Evolutionary conservation across 2,888 invertebrate species (phyloP), one percentile per base, ranked within the genome.

Genomic region (Hipparchia semele): DNA sequence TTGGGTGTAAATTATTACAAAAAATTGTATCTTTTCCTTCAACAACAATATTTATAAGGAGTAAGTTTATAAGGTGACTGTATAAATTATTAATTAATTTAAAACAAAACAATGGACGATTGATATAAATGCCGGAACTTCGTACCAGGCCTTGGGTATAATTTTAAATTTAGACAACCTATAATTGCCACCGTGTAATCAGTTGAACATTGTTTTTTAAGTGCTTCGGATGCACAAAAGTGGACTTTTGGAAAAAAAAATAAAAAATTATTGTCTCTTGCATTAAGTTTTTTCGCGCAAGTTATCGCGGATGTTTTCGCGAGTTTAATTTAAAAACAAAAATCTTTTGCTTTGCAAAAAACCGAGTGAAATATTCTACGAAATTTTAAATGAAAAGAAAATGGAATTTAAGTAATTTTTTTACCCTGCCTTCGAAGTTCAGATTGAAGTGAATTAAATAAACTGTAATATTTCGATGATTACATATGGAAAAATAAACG

Each of bases 81-180:
- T 33, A 59, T 59, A 33, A 62, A 62, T 66, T 13, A 67, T 67
- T 13, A 56, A 67, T 67, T 56, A 45, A 67, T 54, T 65, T n/a
- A 6, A 65, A 56, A 46, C 67, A 13, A 60, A 60, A 68, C 68
- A 60, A 68, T 68, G 23, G 54, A 54, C 13, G 45, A 62, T 70
- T 62, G 70, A 70, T 62, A 62, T 56, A 10, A 68, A 70, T 62
- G 70, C 70, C 62, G 70, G 70, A 70, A 70, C 61, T 23, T 6
- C 70, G 69, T 51, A 54, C 62, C 53, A 23, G 62, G 9, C 70
- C 71, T 71, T 73, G 72, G 62, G 70, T 70, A 33, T 60, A 68
- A 66, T 70, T 68, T 71, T 70, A 76, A 62, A 68, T 51, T 73
- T 74, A 64, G 65, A 69, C 49, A 49, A 65, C 65, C 39, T 45